Percentiles rank a stretch among this genome's conserved stretches.
Evolutionary conservation across 2,888 invertebrate genomes (phyloP).

Genomic region (Operophtera brumata): DNA sequence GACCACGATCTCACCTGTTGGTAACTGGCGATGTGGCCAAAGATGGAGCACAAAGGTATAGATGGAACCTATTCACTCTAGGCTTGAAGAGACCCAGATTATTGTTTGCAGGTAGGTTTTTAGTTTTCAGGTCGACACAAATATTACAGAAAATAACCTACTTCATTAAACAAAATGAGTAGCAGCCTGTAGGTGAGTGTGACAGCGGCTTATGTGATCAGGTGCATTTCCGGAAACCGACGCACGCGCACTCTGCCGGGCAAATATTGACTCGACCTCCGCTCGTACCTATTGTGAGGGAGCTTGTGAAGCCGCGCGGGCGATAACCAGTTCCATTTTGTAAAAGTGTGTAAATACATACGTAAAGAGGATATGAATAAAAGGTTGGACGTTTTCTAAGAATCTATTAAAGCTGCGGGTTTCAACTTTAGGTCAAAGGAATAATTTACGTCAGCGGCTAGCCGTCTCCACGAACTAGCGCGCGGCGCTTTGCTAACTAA

Average conservation of each 20-base stretch:
- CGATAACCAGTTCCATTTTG: conserved; percentile 14
- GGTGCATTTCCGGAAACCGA: conserved; percentile 55
- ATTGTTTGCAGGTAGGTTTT: too few species aligned
- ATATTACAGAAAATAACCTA: not conserved
- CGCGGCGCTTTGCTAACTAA: too few species aligned
- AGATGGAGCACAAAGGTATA: too few species aligned
- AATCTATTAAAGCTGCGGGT: too few species aligned
- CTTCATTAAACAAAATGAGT: not conserved
- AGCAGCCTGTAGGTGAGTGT: conserved; percentile 16
- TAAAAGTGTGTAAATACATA: conserved; percentile 12
- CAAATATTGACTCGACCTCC: conserved; percentile 58
- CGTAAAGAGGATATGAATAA: not conserved
- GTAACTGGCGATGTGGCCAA: too few species aligned
- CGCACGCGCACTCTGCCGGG: conserved; percentile 51
- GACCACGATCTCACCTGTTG: too few species aligned
- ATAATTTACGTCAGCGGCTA: too few species aligned
- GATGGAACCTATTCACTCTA: too few species aligned
- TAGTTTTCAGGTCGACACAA: not conserved
- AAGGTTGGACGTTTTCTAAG: too few species aligned
- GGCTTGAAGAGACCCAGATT: too few species aligned
- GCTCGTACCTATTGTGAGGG: conserved; percentile 14
- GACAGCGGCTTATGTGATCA: conserved; percentile 53
- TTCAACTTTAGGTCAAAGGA: too few species aligned
- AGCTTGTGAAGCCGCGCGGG: conserved; percentile 6
- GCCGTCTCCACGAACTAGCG: too few species aligned